These are phyloP conservation scores for Parazoanthus swiftii DNA, from an alignment of 92 coral and sea anemone species.

Conservation along the genomic window DNA sequence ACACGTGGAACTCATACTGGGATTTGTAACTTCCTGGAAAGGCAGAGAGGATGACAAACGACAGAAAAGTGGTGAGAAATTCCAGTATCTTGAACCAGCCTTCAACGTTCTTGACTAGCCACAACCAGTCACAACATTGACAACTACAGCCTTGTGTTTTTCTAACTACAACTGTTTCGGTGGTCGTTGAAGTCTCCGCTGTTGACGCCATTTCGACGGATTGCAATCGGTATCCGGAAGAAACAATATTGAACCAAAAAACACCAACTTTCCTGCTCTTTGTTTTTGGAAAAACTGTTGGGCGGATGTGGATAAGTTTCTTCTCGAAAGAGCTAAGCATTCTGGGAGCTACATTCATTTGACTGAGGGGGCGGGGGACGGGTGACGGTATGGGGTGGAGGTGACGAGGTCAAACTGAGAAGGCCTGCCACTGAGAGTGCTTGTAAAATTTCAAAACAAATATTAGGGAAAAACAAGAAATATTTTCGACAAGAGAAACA, in stretches of 20 bases:
- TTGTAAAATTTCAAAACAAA: no score
- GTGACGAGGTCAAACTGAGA: no score
- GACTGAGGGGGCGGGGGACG: no score
- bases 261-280: not conserved
- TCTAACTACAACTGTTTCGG: conserved; percentile 38
- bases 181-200: conserved; percentile 34
- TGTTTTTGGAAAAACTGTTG: not conserved
- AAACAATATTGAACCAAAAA: not conserved
- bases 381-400: no score
- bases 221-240: not conserved
- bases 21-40: conserved; percentile 61
- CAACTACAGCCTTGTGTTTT: conserved; percentile 41
- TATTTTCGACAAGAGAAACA: no score
- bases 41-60: conserved; percentile 65
- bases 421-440: no score
- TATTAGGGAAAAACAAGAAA: no score
- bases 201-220: conserved; percentile 33
- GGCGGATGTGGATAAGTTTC: no score
- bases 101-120: conserved; percentile 79
- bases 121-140: conserved; percentile 62
- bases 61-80: conserved; percentile 67
- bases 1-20: conserved; percentile 79
- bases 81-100: conserved; percentile 76
- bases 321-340: no score
- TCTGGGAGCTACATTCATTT: no score